A percentile compares a stretch with the other conserved stretches of the same genome.
Conservation (phyloP, 1,140 invertebrate genomes). For the Papilio helenus region DNA sequence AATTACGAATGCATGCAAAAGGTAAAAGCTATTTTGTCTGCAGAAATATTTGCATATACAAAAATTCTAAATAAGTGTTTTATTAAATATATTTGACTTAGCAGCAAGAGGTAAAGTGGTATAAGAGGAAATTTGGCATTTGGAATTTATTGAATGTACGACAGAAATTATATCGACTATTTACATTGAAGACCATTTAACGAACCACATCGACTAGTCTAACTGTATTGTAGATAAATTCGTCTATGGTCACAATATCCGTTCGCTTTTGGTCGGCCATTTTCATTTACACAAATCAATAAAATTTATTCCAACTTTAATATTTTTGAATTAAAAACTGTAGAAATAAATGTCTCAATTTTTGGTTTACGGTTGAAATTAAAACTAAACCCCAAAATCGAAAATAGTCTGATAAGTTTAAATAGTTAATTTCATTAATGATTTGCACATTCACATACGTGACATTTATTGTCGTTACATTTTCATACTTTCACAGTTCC, state of each 20-base stretch:
- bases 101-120: slow-evolving; percentile 50
- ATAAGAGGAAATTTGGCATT: slow-evolving; percentile 50
- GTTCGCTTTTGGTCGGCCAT: not conserved
- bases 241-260: slow-evolving; percentile 31
- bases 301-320: not conserved
- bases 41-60: not conserved
- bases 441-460: not conserved
- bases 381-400: not conserved
- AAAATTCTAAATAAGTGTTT: not conserved
- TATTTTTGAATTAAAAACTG: not conserved
- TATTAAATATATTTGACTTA: slow-evolving; percentile 7
- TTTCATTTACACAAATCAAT: not conserved
- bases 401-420: not conserved
- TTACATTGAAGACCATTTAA: not conserved
- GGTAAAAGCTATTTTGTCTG: not conserved
- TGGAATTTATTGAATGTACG: slow-evolving; percentile 41
- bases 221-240: slow-evolving; percentile 35
- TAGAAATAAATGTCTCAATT: not conserved
- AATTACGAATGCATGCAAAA: not conserved
- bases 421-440: not conserved
- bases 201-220: slow-evolving; percentile 7
- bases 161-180: slow-evolving; percentile 26
- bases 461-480: slow-evolving; percentile 26
- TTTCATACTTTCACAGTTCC: not conserved
- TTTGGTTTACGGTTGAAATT: not conserved